Percentiles rank a stretch among this genome's conserved stretches.
These are phyloP conservation scores for Heterocephalus glaber DNA, from an alignment of 2,113 vertebrate species.

Conservation along the genomic window DNA sequence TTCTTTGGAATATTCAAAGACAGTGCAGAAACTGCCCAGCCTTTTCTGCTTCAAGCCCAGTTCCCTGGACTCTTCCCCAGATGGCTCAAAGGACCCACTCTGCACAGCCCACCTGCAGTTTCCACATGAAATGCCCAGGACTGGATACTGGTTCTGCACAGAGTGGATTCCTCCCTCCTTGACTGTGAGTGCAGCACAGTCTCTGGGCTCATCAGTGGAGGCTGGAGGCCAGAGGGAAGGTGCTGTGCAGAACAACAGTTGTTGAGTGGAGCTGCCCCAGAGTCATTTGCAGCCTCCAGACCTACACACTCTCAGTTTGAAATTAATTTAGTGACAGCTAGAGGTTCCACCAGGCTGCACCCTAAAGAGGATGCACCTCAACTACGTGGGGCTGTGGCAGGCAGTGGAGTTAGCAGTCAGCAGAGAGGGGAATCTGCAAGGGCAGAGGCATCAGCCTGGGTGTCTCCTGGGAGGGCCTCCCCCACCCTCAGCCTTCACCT, in stretches of 20 bases:
- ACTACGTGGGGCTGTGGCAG: background rate
- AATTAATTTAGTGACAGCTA: background rate
- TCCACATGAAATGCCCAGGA: background rate
- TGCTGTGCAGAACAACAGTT: background rate
- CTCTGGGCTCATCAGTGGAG: background rate
- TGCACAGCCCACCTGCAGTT: background rate
- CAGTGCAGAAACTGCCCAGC: background rate
- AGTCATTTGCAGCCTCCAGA: background rate
- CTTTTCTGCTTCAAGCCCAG: background rate
- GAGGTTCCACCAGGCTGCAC: background rate
- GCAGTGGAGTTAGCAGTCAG: background rate
- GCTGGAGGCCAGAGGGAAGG: background rate
- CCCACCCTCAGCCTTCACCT: background rate
- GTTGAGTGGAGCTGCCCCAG: background rate
- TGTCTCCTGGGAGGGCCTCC: background rate
- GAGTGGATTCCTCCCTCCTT: background rate
- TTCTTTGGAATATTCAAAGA: background rate
- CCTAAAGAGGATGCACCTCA: background rate
- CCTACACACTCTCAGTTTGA: background rate
- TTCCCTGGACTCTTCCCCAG: background rate
- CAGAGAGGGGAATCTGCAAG: background rate
- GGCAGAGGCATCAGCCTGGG: background rate
- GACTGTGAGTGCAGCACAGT: background rate
- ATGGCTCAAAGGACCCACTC: background rate
- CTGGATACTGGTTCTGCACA: background rate